A percentile compares a stretch with the other conserved stretches of the same genome.
These are phyloP conservation scores for Steinernema feltiae DNA, from an alignment of 1,140 invertebrate genomes.

Conservation along the genomic window DNA sequence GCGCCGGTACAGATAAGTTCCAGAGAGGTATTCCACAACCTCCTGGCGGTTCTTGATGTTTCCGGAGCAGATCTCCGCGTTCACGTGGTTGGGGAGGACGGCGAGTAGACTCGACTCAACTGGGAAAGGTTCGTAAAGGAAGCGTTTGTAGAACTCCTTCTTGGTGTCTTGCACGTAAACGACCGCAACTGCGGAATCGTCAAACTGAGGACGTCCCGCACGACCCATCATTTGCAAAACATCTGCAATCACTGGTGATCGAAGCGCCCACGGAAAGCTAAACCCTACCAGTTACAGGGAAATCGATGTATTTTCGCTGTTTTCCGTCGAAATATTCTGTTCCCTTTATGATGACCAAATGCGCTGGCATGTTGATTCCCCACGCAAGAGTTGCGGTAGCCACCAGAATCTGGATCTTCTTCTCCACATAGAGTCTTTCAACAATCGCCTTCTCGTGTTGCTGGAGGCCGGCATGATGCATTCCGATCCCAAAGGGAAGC, in stretches of 20 bases:
- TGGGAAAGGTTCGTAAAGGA: conserved; percentile 96
- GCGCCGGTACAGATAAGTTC: conserved; percentile 94
- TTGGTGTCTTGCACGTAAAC: conserved; percentile 95
- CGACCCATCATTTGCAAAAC: conserved; percentile 98
- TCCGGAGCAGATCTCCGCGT: conserved; percentile 90
- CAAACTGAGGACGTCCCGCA: conserved; percentile 90
- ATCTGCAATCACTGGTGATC: conserved; percentile 57
- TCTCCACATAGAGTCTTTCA: conserved; percentile 82
- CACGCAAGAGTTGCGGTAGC: conserved; percentile 94
- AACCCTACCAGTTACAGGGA: conserved; percentile 86
- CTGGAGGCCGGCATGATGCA: conserved; percentile 92
- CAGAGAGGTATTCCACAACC: conserved; percentile 90
- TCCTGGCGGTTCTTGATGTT: conserved; percentile 87
- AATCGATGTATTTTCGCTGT: conserved; percentile 89
- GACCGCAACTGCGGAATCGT: conserved; percentile 87
- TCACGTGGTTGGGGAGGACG: conserved; percentile 89
- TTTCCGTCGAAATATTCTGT: conserved; percentile 99
- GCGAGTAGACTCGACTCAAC: conserved; percentile 88
- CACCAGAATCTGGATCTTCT: conserved; percentile 95
- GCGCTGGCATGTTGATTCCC: conserved; percentile 97
- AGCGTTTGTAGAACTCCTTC: conserved; percentile 98
- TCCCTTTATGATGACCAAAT: conserved; percentile 72
- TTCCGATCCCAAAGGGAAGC: conserved; percentile 90
- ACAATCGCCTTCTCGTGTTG: conserved; percentile 82
- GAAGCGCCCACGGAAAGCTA: not conserved